These are phyloP conservation scores for Eremophila alpestris DNA, from an alignment of 2,797 vertebrate species.

Conservation along the genomic window DNA sequence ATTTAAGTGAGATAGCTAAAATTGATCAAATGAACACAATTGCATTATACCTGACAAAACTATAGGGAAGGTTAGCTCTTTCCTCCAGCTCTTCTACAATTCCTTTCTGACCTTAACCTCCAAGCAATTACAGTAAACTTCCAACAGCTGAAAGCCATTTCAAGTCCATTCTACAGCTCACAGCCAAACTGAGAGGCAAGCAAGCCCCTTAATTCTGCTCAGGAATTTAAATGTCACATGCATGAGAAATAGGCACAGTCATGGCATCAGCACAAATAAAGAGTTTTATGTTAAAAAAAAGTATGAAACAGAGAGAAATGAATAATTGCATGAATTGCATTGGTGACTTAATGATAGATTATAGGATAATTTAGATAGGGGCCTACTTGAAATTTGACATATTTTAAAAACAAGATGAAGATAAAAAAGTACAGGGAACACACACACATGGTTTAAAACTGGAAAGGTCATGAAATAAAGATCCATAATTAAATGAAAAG, in stretches of 20 bases:
- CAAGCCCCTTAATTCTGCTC: background rate
- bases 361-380: background rate
- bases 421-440: background rate
- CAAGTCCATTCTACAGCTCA: background rate
- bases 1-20: background rate
- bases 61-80: background rate
- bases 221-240: background rate
- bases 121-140: background rate
- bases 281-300: background rate
- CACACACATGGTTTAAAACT: background rate
- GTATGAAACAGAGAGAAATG: background rate
- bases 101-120: background rate
- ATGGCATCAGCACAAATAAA: background rate
- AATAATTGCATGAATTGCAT: background rate
- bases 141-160: background rate
- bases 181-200: background rate
- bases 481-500: background rate
- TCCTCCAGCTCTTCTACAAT: background rate
- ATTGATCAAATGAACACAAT: background rate
- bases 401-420: background rate
- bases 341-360: background rate
- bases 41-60: background rate
- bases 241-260: background rate
- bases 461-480: background rate
- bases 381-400: background rate